Percentiles rank a stretch among this genome's conserved stretches.
Conservation (phyloP, 2,888 invertebrate genomes). For the Pandemis cinnamomeana region DNA sequence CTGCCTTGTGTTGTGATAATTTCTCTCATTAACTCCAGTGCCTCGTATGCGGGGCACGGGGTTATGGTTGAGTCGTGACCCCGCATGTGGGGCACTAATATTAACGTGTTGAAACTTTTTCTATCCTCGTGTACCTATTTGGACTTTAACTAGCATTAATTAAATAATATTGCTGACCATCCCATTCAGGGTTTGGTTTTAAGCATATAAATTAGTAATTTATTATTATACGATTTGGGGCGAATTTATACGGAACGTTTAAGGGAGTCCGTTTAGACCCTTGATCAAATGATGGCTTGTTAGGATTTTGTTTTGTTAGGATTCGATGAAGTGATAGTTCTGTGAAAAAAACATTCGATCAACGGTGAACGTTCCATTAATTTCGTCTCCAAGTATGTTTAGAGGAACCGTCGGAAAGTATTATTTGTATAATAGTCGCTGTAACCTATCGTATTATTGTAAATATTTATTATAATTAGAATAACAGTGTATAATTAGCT, state of each 20-base stretch:
- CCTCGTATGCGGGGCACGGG: not conserved
- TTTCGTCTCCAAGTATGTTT: constrained; percentile 1
- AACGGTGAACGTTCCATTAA: not conserved
- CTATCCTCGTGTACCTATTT: not conserved
- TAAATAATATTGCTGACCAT: not conserved
- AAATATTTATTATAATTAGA: constrained; percentile 74
- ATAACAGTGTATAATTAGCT: constrained; percentile 40
- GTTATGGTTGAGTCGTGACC: not conserved
- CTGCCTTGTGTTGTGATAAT: no score
- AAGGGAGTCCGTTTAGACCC: not conserved
- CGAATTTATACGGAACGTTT: not conserved
- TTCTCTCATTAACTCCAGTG: not conserved
- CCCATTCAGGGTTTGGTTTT: not conserved
- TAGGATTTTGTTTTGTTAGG: not conserved
- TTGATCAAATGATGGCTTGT: not conserved
- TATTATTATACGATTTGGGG: not conserved
- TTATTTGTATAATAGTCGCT: constrained; percentile 58
- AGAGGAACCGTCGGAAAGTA: constrained; percentile 53
- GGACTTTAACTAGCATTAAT: not conserved
- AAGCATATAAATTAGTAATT: not conserved
- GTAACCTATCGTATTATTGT: constrained; percentile 45
- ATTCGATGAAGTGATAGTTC: constrained; percentile 1
- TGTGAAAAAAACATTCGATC: not conserved
- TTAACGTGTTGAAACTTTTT: not conserved
- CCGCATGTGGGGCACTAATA: not conserved